A percentile compares a stretch with the other conserved stretches of the same genome.
Conservation (phyloP, 2,113 vertebrate species). For the Fukomys damarensis region DNA sequence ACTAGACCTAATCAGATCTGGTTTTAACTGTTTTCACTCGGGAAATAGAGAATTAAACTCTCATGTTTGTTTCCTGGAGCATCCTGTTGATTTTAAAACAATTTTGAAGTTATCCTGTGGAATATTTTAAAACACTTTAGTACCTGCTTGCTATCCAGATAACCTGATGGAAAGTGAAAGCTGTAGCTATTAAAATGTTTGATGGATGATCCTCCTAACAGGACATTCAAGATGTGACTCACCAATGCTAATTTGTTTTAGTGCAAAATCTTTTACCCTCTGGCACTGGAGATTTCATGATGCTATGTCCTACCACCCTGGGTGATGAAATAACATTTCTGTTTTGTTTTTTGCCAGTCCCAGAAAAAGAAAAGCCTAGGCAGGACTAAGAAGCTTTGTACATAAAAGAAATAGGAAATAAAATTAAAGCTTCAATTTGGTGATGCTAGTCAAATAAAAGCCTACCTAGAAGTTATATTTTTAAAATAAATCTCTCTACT, state of each 20-base stretch:
- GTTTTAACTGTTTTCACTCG: slow-evolving; percentile 61
- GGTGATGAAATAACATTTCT: slow-evolving; percentile 79
- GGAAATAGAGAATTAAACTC: slow-evolving; percentile 75
- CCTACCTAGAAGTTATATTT: slow-evolving; percentile 58
- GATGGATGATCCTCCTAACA: slow-evolving; percentile 86
- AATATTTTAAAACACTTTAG: slow-evolving; percentile 75
- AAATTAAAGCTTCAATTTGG: slow-evolving; percentile 76
- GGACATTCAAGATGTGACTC: slow-evolving; percentile 88
- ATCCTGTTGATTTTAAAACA: slow-evolving; percentile 65
- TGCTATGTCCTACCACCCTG: slow-evolving; percentile 81
- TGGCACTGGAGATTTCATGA: slow-evolving; percentile 85
- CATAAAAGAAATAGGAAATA: slow-evolving; percentile 61
- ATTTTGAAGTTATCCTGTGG: background rate
- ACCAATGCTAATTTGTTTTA: slow-evolving; percentile 88
- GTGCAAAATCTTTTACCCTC: slow-evolving; percentile 88
- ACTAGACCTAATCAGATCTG: slow-evolving; percentile 67
- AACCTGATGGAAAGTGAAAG: slow-evolving; percentile 83
- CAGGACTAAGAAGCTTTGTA: slow-evolving; percentile 21
- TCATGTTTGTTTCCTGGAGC: slow-evolving; percentile 71
- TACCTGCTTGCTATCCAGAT: slow-evolving; percentile 77
- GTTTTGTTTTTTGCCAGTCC: slow-evolving; percentile 73
- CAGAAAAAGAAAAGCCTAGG: slow-evolving; percentile 66
- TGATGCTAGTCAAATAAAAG: slow-evolving; percentile 73
- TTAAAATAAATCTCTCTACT: slow-evolving; percentile 59
- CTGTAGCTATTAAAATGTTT: slow-evolving; percentile 84